phyloP scores from a whole-genome alignment of 2,888 invertebrate genomes.

The Prosopocoilus inquinatus region DNA sequence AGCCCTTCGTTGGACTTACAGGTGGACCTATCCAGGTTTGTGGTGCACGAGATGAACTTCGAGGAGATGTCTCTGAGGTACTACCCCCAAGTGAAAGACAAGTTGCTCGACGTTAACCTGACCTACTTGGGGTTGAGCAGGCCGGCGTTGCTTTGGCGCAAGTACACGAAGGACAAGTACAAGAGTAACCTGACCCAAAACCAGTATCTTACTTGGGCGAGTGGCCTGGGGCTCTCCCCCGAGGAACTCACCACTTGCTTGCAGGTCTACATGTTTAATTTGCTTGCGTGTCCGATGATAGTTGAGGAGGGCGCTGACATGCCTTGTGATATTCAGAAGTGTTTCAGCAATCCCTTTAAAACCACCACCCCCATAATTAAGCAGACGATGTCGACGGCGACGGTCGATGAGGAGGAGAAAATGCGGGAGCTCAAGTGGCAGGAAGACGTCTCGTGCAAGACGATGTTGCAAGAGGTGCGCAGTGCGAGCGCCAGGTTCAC shows the following conservation, averaged over 20 bases:
- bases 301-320: not conserved
- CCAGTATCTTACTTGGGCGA: constrained; percentile 16
- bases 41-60: constrained; percentile 4
- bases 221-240: constrained; percentile 8
- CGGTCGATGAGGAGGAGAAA: constrained; percentile 6
- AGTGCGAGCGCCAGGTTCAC: constrained; percentile 1
- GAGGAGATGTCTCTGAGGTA: constrained; percentile 4
- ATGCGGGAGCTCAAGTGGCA: constrained; percentile 12
- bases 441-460: constrained; percentile 8
- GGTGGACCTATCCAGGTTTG: constrained; percentile 4
- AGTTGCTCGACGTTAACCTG: not conserved
- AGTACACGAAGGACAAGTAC: not conserved
- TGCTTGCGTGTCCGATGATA: constrained; percentile 6
- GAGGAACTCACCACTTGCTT: constrained; percentile 9
- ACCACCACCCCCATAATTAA: not conserved
- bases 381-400: too few relatives aligned
- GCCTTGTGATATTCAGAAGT: constrained; percentile 4
- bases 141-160: constrained; percentile 9
- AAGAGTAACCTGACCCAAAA: not conserved
- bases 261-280: constrained; percentile 12
- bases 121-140: constrained; percentile 8
- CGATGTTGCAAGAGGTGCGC: constrained; percentile 12
- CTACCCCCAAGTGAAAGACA: constrained; percentile 7
- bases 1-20: not conserved
- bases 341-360: constrained; percentile 6